A percentile compares a stretch with the other conserved stretches of the same genome.
These are phyloP conservation scores for Drosophila kikkawai DNA, from an alignment of 1,140 invertebrate species.

Conservation along the genomic window DNA sequence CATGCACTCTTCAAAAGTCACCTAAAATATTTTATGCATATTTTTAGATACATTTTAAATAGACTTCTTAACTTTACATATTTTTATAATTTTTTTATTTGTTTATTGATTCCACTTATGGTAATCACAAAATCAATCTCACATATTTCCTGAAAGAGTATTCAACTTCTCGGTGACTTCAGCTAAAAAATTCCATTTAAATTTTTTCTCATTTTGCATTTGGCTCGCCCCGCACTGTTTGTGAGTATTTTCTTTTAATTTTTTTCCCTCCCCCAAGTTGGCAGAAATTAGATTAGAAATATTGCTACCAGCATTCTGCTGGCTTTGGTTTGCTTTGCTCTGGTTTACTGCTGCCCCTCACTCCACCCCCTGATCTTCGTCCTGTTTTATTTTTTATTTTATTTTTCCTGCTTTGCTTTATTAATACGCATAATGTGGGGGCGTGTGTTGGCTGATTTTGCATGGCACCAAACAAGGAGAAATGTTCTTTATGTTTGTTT, in stretches of 20 bases:
- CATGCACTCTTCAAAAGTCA: background rate
- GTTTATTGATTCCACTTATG: too few species aligned
- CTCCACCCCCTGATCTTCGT: background rate
- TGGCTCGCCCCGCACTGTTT: slow-evolving; percentile 33
- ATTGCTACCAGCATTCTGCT: slow-evolving; percentile 80
- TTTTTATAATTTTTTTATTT: background rate
- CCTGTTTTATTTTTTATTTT: slow-evolving; percentile 20
- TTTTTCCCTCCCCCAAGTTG: slow-evolving; percentile 62
- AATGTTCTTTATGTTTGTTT: slow-evolving; percentile 69
- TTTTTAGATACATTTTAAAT: background rate
- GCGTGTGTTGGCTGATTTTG: slow-evolving; percentile 56
- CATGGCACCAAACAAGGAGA: slow-evolving; percentile 44
- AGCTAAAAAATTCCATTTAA: background rate
- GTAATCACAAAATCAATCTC: background rate
- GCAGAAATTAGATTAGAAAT: slow-evolving; percentile 82
- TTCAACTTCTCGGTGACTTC: background rate
- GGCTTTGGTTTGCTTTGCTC: slow-evolving; percentile 53
- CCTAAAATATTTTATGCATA: background rate
- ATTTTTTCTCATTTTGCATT: slow-evolving; percentile 49
- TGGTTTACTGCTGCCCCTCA: background rate
- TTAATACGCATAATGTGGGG: slow-evolving; percentile 68
- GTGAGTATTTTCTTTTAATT: slow-evolving; percentile 78
- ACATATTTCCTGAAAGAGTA: background rate
- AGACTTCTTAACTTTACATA: too few species aligned
- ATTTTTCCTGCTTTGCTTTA: slow-evolving; percentile 36